Base-by-base conservation (phyloP, 2,888 invertebrate species). In the Villa cingulata region DNA sequence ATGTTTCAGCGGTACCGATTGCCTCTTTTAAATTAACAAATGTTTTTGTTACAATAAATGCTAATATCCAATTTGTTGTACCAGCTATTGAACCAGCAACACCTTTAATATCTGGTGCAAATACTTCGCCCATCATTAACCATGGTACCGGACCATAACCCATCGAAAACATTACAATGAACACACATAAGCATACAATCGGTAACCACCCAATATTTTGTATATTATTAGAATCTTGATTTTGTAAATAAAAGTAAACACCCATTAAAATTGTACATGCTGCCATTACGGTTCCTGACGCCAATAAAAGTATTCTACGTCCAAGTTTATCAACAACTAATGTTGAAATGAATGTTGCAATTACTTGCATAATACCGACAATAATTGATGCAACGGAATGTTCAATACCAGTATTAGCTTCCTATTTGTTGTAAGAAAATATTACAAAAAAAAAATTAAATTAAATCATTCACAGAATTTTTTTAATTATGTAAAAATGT, bases 121-220 rank as follows among this genome's bases (percentile, higher is more conserved):
- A 84, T 14, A 91, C 71, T 64, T 91, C 91, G 3, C 88, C 78
- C 64, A 83, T 73, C 68, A 69, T 83, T 74, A 89, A 76, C 69
- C 68, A 69, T 0, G 90, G 90, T 41, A 91, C 85, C 0, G 91
- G 91, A 0, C 91, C 91, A 58, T 81, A 83, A 42, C 90, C 90
- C 36, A 89, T 60, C 0, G 87, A 86, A 70, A 89, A 91, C 39
- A 85, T 77, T 18, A 86, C 66, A 18, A 89, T 81, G 65, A 86
- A 91, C 2, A 85, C 53, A 40, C 86, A 83, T 18, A 90, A 66
- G 23, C 83, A 77, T 2, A 78, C 57, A 6, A 91, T 67, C 0
- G 90, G 89, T 48, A 91, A 62, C 81, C 86, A 88, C 0, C 76
- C 75, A 9, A 87, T 71, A 16, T 70, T 60, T 1, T 62, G 59